Percentiles rank a stretch among this genome's conserved stretches.
These are phyloP conservation scores for Tachysurus fulvidraco DNA, from an alignment of 2,113 vertebrate genomes.

Conservation along the genomic window DNA sequence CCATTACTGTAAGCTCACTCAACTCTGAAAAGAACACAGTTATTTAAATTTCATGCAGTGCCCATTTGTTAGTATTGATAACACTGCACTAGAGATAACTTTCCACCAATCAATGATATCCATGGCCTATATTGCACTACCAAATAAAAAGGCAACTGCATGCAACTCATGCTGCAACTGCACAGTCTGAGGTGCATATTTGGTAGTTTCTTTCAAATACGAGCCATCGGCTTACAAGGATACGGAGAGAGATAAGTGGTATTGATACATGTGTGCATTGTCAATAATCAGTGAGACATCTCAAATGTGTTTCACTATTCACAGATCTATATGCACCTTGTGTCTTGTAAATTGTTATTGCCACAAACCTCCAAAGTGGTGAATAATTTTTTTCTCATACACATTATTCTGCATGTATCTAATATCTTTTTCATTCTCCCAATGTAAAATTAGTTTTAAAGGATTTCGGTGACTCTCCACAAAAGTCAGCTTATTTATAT, in stretches of 20 bases:
- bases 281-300: neutral
- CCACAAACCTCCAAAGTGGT: neutral
- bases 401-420: neutral
- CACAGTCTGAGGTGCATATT: constrained; percentile 10
- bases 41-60: constrained; percentile 17
- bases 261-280: neutral
- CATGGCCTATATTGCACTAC: constrained; percentile 16
- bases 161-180: constrained; percentile 29
- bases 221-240: neutral
- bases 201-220: neutral
- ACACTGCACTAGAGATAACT: constrained; percentile 9
- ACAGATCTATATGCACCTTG: neutral
- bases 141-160: constrained; percentile 27
- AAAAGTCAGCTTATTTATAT: neutral
- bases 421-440: neutral
- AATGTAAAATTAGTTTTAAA: neutral
- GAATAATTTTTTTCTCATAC: neutral
- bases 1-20: constrained; percentile 22
- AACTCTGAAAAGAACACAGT: constrained; percentile 22
- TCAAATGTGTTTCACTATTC: neutral
- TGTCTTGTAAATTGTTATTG: constrained; percentile 11
- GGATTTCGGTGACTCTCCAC: neutral
- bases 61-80: constrained; percentile 20
- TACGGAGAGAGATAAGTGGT: neutral
- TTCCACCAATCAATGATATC: constrained; percentile 26